Evolutionary conservation across 2,797 vertebrate species (phyloP).

Genomic region (Periophthalmus magnuspinnatus): DNA sequence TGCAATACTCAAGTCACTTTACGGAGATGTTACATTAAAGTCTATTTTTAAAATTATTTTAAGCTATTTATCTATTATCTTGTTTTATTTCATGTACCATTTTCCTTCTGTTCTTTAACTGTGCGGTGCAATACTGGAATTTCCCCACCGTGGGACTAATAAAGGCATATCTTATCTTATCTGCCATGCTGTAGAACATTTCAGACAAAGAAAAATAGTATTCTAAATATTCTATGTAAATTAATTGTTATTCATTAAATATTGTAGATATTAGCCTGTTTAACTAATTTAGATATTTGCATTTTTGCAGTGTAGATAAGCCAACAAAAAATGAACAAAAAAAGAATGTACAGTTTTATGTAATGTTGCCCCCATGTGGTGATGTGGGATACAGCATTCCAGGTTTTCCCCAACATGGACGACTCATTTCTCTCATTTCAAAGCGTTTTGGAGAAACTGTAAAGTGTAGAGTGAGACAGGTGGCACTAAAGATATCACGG

Average conservation of each 20-base stretch:
- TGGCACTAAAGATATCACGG: neutral
- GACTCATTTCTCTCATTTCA: slow-evolving; percentile 13
- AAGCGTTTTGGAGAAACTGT: slow-evolving; percentile 8
- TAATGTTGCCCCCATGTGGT: slow-evolving; percentile 64
- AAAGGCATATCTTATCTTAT: no score
- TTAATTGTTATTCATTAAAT: neutral
- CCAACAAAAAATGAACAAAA: slow-evolving; percentile 5
- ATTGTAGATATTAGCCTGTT: neutral
- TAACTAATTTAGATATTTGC: neutral
- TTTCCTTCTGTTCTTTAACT: no score
- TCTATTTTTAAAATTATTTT: no score
- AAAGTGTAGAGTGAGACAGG: slow-evolving; percentile 6
- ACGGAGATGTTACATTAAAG: no score
- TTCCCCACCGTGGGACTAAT: no score
- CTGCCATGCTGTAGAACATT: no score
- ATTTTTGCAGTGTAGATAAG: neutral
- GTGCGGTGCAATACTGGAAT: no score
- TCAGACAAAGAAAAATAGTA: neutral
- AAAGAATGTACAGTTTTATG: slow-evolving; percentile 16
- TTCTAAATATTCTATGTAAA: neutral
- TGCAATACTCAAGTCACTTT: no score
- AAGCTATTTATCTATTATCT: no score
- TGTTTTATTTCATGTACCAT: no score
- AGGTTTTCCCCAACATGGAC: slow-evolving; percentile 12
- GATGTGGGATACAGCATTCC: neutral